Evolutionary conservation across 2,113 vertebrate genomes (phyloP).

Genomic region (Heterochromis multidens): DNA sequence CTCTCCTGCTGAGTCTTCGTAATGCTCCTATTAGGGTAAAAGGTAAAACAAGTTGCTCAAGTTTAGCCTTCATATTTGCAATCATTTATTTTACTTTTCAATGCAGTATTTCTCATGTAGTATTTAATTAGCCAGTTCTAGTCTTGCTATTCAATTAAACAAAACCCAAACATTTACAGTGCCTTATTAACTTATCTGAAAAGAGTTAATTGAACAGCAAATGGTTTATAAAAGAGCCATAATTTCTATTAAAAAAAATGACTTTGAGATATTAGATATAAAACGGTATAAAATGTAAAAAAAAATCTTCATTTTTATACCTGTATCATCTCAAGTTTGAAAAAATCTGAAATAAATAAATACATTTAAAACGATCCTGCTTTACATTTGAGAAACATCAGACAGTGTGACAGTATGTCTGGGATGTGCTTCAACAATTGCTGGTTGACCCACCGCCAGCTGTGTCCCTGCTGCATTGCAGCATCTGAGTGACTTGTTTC

Average conservation of each 20-base stretch:
- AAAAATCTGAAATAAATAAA: background rate
- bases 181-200: background rate
- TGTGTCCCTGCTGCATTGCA: conserved; percentile 82
- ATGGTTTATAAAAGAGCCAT: background rate
- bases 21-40: conserved; percentile 75
- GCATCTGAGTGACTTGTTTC: conserved; percentile 81
- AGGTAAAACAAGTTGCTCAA: conserved; percentile 67
- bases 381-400: background rate
- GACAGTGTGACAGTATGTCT: background rate
- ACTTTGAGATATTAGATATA: background rate
- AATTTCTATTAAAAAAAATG: background rate
- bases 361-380: background rate
- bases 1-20: conserved; percentile 80
- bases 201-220: background rate
- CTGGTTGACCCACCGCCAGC: conserved; percentile 84
- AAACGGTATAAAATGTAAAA: background rate
- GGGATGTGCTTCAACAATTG: background rate
- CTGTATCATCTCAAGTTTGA: background rate
- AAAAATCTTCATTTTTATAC: background rate
- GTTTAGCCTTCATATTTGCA: background rate
- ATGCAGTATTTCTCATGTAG: background rate
- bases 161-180: background rate
- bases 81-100: background rate
- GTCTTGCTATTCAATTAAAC: background rate
- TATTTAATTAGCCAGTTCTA: background rate